Base-by-base conservation (phyloP, 2,888 invertebrate genomes). In the Phyto melanocephala region DNA sequence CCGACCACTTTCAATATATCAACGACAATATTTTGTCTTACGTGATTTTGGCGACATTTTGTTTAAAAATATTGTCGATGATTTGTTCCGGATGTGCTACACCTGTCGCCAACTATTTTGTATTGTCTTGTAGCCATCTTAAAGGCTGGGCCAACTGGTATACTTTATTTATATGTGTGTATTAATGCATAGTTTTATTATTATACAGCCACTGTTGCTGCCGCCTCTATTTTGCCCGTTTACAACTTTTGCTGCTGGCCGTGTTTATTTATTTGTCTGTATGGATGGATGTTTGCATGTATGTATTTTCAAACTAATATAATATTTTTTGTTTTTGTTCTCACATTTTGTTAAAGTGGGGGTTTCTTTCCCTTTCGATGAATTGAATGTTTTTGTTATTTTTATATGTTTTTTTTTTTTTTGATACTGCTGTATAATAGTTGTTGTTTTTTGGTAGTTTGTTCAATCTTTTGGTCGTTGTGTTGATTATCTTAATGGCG, bases 401-500 rank as follows among this genome's bases (percentile, higher is more conserved):
- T 63, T 78, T 60, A 67, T 56, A 77, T 75, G 20, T 37, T 47
- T 54, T 63, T 56, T 62, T 62, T 77, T 42, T 74, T 70, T 70
- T 20, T 58, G 80, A 68, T 42, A 52, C 56, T 70, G 56, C 4
- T 68, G 33, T 33, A 13, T 42, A 11, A 11, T 45, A 6, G 17
- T 45, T 63, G 54, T 63, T 70, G 11, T 40, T 72, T 42, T 52
- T 76, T 33, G 22, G 60, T 52, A 58, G 80, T 77, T 42, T 56
- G 68, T 65, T 71, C 80, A 71, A 68, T 76, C 40, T 76, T 52
- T 60, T 52, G 22, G 52, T 47, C 42, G 40, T 79, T 75, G 15
- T 54, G 60, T 79, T 79, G 79, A 82, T 79, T 82, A 82, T 82
- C 82, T 75, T 75, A 79, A 82, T 79, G 67, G 74, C 45, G 37